phyloP scores from a whole-genome alignment of 2,113 vertebrate species.

The Rhinopithecus roxellana region DNA sequence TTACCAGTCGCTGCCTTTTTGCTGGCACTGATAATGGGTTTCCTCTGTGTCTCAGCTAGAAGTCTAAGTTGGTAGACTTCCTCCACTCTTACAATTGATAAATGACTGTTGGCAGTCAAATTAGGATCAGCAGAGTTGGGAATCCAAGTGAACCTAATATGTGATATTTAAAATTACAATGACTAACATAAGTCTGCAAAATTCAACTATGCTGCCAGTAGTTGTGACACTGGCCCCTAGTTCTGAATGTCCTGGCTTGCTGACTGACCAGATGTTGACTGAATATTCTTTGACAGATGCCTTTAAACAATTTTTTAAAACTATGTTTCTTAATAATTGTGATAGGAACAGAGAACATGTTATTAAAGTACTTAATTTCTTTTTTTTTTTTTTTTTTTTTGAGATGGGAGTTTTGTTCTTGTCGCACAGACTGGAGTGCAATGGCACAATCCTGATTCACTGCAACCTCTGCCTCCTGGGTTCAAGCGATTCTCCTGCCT shows the following conservation, averaged over 20 bases:
- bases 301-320: background rate
- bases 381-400: background rate
- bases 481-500: too few relatives aligned
- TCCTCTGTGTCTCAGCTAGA: conserved; percentile 55
- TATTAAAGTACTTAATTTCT: background rate
- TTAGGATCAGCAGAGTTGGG: background rate
- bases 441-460: too few relatives aligned
- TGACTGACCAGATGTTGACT: background rate
- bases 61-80: background rate
- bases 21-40: conserved; percentile 62
- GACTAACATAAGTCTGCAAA: background rate
- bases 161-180: background rate
- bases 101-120: background rate
- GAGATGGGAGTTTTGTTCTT: too few relatives aligned
- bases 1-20: conserved; percentile 64
- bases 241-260: background rate
- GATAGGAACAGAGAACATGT: background rate
- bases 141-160: background rate
- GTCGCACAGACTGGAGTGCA: too few relatives aligned
- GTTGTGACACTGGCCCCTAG: background rate
- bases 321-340: background rate
- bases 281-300: background rate
- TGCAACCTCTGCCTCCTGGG: too few relatives aligned
- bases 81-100: background rate
- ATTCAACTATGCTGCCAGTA: background rate